Evolutionary conservation across 2,797 vertebrate species (phyloP).

Genomic region (Lepus oiostolus): DNA sequence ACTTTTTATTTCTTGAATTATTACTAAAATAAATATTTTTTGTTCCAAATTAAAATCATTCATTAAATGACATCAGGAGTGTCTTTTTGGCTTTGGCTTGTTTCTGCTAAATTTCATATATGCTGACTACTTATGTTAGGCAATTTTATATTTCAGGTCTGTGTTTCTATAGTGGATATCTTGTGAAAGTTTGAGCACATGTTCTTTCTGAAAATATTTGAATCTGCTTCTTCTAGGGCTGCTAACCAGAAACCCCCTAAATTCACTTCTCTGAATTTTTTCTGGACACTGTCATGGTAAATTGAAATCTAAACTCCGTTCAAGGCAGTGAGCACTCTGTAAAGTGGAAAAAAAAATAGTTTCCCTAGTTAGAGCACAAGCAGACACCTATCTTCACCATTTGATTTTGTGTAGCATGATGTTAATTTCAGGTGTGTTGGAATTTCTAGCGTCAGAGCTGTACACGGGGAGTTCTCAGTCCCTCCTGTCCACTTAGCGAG

Average conservation of each 20-base stretch:
- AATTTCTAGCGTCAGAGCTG: background rate
- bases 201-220: background rate
- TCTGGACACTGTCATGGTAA: background rate
- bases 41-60: background rate
- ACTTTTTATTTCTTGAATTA: background rate
- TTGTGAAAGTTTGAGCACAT: background rate
- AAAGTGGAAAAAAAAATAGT: background rate
- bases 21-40: background rate
- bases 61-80: background rate
- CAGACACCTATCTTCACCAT: constrained; percentile 7
- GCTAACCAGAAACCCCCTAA: background rate
- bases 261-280: background rate
- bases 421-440: background rate
- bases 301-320: background rate
- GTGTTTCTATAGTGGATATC: background rate
- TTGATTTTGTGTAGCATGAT: constrained; percentile 21
- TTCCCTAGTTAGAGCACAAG: background rate
- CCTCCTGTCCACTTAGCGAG: background rate
- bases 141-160: background rate
- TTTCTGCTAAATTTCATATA: background rate
- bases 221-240: background rate
- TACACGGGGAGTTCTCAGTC: background rate
- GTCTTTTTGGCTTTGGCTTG: background rate
- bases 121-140: background rate
- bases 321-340: background rate